These are phyloP conservation scores for Cyanocitta stelleri DNA, from an alignment of 2,113 vertebrate genomes.

Conservation along the genomic window DNA sequence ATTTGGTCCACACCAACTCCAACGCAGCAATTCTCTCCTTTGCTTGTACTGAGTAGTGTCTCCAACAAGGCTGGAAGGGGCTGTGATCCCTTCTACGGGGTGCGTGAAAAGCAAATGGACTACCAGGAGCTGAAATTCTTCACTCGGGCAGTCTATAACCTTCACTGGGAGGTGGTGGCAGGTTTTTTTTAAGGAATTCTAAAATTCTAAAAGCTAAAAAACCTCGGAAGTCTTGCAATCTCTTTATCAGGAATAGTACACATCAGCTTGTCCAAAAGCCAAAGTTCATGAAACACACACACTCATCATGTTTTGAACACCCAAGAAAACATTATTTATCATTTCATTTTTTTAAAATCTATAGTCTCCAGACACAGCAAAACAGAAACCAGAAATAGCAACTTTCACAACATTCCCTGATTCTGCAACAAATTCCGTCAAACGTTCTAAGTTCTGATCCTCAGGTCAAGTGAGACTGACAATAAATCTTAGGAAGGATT, in stretches of 20 bases:
- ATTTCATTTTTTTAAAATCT: background rate
- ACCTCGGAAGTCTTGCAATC: background rate
- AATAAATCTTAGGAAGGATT: conserved; percentile 34
- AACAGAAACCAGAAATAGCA: conserved; percentile 13
- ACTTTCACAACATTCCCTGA: background rate
- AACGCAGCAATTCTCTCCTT: background rate
- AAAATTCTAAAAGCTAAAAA: background rate
- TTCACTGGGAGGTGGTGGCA: background rate
- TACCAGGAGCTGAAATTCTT: background rate
- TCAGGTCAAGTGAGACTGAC: conserved; percentile 5
- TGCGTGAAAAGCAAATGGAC: background rate
- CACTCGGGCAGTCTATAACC: background rate
- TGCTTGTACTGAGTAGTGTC: background rate
- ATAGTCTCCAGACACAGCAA: background rate
- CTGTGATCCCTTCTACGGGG: background rate
- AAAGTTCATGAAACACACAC: background rate
- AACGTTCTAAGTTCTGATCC: background rate
- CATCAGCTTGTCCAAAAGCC: background rate
- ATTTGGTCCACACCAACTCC: background rate
- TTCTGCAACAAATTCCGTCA: conserved; percentile 32
- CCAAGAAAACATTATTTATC: background rate
- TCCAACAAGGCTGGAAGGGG: background rate
- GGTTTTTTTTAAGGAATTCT: background rate
- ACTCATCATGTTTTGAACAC: background rate
- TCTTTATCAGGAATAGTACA: background rate